Evolutionary conservation across 2,113 vertebrate genomes (phyloP).

Genomic region (Dinomys branickii): DNA sequence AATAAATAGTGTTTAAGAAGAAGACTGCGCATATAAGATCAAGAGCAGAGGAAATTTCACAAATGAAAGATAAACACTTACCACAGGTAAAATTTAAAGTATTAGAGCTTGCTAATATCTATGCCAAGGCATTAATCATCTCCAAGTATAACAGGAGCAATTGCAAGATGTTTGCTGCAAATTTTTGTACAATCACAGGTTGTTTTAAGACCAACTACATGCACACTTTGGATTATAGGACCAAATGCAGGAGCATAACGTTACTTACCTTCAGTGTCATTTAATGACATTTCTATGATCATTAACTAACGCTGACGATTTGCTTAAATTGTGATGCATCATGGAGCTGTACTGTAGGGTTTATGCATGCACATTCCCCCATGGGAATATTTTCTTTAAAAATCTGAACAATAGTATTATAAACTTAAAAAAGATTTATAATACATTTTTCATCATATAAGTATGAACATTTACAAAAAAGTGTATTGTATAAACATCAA

Average conservation of each 20-base stretch:
- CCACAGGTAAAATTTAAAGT: background rate
- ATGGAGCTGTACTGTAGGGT: background rate
- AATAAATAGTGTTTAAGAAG: background rate
- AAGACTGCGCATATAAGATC: background rate
- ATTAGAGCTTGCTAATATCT: background rate
- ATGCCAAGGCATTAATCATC: background rate
- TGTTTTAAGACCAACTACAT: slow-evolving; percentile 17
- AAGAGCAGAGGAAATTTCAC: background rate
- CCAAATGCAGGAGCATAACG: background rate
- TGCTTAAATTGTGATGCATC: slow-evolving; percentile 28
- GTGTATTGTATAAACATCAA: slow-evolving; percentile 36
- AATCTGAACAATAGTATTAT: background rate
- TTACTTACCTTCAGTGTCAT: slow-evolving; percentile 18
- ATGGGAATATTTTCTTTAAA: background rate
- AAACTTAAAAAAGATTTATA: background rate
- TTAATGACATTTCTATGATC: background rate
- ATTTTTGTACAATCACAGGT: background rate
- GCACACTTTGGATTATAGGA: background rate
- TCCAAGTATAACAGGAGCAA: background rate
- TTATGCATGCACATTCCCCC: background rate
- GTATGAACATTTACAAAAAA: background rate
- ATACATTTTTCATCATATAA: background rate
- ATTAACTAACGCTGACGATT: slow-evolving; percentile 2
- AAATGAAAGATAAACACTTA: background rate
- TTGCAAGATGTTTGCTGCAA: background rate